These are phyloP conservation scores for Andrena praecox DNA, from an alignment of 2,888 invertebrate genomes.

Conservation along the genomic window DNA sequence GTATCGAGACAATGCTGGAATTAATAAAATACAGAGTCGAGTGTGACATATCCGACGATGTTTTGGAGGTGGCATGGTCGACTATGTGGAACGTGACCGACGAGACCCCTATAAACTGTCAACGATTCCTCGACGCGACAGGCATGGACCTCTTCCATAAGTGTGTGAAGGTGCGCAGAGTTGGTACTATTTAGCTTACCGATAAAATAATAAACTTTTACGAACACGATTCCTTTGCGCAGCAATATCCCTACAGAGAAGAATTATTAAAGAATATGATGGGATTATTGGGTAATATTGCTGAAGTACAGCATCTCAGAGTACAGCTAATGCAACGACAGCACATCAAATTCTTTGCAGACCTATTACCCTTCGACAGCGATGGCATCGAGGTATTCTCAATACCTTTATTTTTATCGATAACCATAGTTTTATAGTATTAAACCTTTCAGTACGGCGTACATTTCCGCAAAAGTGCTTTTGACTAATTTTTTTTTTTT, in stretches of 20 bases:
- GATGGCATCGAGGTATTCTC: constrained; percentile 96
- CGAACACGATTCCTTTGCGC: constrained; percentile 64
- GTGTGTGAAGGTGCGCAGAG: constrained; percentile 91
- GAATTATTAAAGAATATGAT: constrained; percentile 98
- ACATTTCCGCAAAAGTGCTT: no score
- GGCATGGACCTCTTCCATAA: constrained; percentile 96
- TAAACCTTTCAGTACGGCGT: no score
- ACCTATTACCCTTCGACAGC: constrained; percentile 92
- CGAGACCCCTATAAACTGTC: constrained; percentile 97
- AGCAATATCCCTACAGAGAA: constrained; percentile 95
- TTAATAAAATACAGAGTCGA: constrained; percentile 93
- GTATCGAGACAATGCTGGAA: constrained; percentile 93
- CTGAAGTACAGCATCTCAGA: constrained; percentile 94
- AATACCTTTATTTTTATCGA: constrained; percentile 13
- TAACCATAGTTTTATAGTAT: constrained; percentile 29
- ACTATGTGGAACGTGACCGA: constrained; percentile 99
- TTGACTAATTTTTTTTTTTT: no score
- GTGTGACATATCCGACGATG: constrained; percentile 94
- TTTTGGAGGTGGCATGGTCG: constrained; percentile 99
- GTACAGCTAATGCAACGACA: constrained; percentile 93
- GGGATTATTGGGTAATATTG: constrained; percentile 98
- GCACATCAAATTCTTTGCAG: constrained; percentile 94
- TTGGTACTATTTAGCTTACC: constrained; percentile 28
- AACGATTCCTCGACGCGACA: constrained; percentile 93
- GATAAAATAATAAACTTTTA: not conserved